These are phyloP conservation scores for Epsilonema sp. DNA, from an alignment of 2,888 invertebrate genomes.

Conservation along the genomic window DNA sequence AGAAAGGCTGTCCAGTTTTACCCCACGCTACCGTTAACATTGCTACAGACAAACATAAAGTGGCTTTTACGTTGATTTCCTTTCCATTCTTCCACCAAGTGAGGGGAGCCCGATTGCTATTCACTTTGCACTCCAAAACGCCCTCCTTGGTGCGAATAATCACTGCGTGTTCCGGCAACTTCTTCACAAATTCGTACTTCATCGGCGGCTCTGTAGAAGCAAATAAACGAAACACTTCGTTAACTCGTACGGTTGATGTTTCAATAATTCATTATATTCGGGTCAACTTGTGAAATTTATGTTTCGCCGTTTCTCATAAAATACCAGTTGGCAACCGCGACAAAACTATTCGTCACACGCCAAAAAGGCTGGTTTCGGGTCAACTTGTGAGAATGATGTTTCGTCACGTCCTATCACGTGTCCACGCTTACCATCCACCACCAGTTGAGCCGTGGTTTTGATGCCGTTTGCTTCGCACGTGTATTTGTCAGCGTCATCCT, in stretches of 20 bases:
- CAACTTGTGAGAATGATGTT: too few relatives aligned
- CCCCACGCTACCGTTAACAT: too few relatives aligned
- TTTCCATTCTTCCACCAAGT: slow-evolving; percentile 68
- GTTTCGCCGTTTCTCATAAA: slow-evolving; percentile 5
- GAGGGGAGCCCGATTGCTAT: slow-evolving; percentile 77
- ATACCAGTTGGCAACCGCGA: too few relatives aligned
- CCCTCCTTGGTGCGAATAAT: slow-evolving; percentile 77
- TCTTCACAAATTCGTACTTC: slow-evolving; percentile 71
- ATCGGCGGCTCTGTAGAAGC: slow-evolving; percentile 67
- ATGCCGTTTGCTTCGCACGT: slow-evolving; percentile 80
- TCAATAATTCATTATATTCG: neutral
- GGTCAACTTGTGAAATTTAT: slow-evolving; percentile 3
- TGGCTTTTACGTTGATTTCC: slow-evolving; percentile 45
- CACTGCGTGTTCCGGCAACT: slow-evolving; percentile 62
- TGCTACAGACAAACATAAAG: too few relatives aligned
- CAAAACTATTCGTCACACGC: too few relatives aligned
- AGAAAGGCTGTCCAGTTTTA: too few relatives aligned
- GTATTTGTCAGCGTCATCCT: slow-evolving; percentile 90
- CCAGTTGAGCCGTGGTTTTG: slow-evolving; percentile 67
- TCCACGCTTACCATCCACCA: slow-evolving; percentile 56
- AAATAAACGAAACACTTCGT: neutral
- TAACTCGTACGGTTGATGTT: neutral
- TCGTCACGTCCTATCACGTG: too few relatives aligned
- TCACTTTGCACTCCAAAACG: slow-evolving; percentile 74
- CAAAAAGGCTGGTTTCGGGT: too few relatives aligned